Evolutionary conservation across 23 tunicate species (phyloP), one percentile per base, ranked within the genome.

Genomic region (Diplosoma virens): DNA sequence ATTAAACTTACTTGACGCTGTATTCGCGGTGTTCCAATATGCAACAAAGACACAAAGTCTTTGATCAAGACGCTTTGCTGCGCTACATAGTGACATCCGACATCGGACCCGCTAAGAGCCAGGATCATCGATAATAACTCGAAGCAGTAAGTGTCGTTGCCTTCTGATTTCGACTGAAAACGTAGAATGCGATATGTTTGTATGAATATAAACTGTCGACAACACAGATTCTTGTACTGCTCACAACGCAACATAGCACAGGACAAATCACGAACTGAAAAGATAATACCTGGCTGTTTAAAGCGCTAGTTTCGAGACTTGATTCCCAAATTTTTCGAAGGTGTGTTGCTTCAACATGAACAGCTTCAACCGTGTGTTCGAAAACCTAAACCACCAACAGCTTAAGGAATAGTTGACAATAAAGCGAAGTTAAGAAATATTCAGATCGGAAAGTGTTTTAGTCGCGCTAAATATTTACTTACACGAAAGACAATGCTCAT

Each of bases 341-440:
- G 37, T 55, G 82, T 9, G 75, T 32, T 1, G 89, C 33, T 55
- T 84, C 89, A 28, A 67, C 70, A 47, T 77, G 82, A 20, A 84
- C 68, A 0, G 89, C 89, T 65, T 84, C 82, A 9, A 84, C 89
- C 2, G 82, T 84, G 58, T 84, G 89, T 37, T 77, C 82, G 41
- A 84, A 84, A 18, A 84, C 82, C 89, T 84, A n/a, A n/a, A n/a
- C n/a, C n/a, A n/a, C n/a, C n/a, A n/a, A n/a, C n/a, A n/a, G n/a
- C n/a, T n/a, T n/a, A n/a, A n/a, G n/a, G n/a, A n/a, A n/a, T n/a
- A n/a, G n/a, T n/a, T n/a, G n/a, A n/a, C n/a, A n/a, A n/a, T n/a
- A n/a, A n/a, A n/a, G 65, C 17, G 0, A 48, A 14, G 27, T 20
- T 26, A 20, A 63, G n/a, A n/a, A n/a, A 56, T 22, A 67, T n/a